These are phyloP conservation scores for Lutraria lutraria DNA, from an alignment of 2,888 invertebrate species.

Conservation along the genomic window DNA sequence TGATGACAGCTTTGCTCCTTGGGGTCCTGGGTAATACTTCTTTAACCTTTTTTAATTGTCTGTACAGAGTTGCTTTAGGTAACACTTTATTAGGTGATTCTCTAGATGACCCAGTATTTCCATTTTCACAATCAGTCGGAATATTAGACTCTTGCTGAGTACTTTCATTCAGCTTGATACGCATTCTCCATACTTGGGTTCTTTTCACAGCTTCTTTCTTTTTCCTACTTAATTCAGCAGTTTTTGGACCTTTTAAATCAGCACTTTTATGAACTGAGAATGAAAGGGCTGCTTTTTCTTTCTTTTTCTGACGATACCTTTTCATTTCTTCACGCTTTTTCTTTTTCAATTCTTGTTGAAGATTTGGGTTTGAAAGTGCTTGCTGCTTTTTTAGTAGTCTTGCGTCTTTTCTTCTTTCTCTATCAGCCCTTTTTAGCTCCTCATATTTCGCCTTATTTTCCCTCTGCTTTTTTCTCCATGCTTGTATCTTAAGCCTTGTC, in stretches of 20 bases:
- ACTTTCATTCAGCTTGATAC: too few relatives aligned
- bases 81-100: neutral
- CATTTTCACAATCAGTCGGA: neutral
- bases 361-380: conserved; percentile 10
- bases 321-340: conserved; percentile 55
- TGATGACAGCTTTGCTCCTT: conserved; percentile 53
- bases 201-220: conserved; percentile 1
- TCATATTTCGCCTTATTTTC: conserved; percentile 33
- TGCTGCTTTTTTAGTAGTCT: neutral
- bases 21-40: conserved; percentile 44
- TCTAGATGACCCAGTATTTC: neutral
- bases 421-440: too few relatives aligned
- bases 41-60: conserved; percentile 46
- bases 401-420: neutral
- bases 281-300: neutral
- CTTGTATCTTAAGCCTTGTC: too few relatives aligned
- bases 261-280: too few relatives aligned
- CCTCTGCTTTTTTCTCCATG: conserved; percentile 36
- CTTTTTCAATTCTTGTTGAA: too few relatives aligned
- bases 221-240: conserved; percentile 54
- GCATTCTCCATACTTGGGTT: too few relatives aligned
- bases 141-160: conserved; percentile 4
- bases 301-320: conserved; percentile 40
- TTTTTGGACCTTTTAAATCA: conserved; percentile 40
- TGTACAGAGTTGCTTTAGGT: conserved; percentile 39